Percentiles rank a stretch among this genome's conserved stretches.
Evolutionary conservation across 2,113 vertebrate species (phyloP).

Genomic region (Cebidichthys violaceus): DNA sequence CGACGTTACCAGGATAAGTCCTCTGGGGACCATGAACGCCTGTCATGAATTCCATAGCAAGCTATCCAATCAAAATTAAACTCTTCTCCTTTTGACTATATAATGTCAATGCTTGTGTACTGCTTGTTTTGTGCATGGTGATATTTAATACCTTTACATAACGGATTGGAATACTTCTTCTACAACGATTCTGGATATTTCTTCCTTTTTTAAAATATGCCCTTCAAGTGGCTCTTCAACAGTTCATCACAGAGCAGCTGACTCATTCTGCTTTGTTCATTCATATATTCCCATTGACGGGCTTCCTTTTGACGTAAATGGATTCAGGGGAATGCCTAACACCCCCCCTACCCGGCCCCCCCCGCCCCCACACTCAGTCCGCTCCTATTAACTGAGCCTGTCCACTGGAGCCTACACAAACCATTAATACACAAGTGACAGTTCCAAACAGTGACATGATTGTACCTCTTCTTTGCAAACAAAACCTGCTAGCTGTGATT

Average conservation of each 20-base stretch:
- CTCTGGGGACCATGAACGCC: background rate
- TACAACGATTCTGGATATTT: background rate
- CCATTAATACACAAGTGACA: slow-evolving; percentile 78
- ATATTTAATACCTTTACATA: background rate
- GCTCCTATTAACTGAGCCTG: slow-evolving; percentile 72
- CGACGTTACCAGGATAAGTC: background rate
- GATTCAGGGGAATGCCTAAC: slow-evolving; percentile 63
- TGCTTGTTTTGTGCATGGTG: background rate
- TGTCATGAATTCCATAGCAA: background rate
- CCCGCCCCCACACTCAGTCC: slow-evolving; percentile 49
- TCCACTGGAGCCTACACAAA: slow-evolving; percentile 63
- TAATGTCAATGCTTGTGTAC: too few relatives aligned
- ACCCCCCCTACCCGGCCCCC: slow-evolving; percentile 13
- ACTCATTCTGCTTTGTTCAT: slow-evolving; percentile 60
- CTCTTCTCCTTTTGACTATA: too few relatives aligned
- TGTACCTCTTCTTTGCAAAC: slow-evolving; percentile 72
- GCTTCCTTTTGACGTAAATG: slow-evolving; percentile 75
- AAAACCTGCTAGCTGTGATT: slow-evolving; percentile 76
- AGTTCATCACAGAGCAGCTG: slow-evolving; percentile 39
- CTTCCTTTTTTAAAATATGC: background rate
- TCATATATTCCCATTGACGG: slow-evolving; percentile 67
- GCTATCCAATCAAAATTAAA: too few relatives aligned
- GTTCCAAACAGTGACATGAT: slow-evolving; percentile 79
- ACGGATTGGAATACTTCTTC: background rate
- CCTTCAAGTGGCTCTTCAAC: background rate